These are phyloP conservation scores for Heliocidaris tuberculata DNA, from an alignment of 35 echinoderm and acorn worm genomes.

Conservation along the genomic window DNA sequence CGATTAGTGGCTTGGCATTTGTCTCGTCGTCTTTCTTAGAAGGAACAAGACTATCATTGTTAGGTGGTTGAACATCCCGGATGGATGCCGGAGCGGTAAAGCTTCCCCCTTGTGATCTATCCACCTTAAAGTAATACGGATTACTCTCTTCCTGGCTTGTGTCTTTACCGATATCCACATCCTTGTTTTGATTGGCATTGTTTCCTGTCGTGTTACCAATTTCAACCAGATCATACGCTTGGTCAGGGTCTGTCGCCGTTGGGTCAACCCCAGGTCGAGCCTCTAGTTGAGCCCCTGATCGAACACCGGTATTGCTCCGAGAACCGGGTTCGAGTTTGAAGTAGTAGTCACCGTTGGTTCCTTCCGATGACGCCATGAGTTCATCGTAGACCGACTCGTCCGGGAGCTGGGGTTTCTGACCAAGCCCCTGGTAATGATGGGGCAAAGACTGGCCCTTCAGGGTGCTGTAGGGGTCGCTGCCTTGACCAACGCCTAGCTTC, in stretches of 20 bases:
- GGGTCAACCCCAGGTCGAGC: not conserved
- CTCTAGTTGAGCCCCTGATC: not conserved
- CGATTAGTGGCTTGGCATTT: not conserved
- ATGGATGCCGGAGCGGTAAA: not conserved
- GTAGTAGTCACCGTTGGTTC: not conserved
- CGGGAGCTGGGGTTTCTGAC: not conserved
- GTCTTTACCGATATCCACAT: not conserved
- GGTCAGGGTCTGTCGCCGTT: not conserved
- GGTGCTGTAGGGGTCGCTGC: not conserved
- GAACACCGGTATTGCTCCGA: not conserved
- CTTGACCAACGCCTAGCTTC: not conserved
- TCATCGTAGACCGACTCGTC: not conserved
- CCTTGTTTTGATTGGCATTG: not conserved
- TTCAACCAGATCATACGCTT: not conserved
- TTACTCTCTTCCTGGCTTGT: not conserved
- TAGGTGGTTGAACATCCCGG: not conserved
- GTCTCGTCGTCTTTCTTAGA: not conserved
- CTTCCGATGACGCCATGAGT: not conserved
- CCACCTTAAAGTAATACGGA: not conserved
- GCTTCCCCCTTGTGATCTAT: not conserved
- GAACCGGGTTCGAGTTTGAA: constrained; percentile 10
- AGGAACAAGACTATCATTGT: not conserved
- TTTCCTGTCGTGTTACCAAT: not conserved
- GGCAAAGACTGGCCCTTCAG: not conserved
- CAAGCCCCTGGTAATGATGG: constrained; percentile 16